These are phyloP conservation scores for Oncorhynchus tshawytscha DNA, from an alignment of 2,113 vertebrate genomes.

Conservation along the genomic window DNA sequence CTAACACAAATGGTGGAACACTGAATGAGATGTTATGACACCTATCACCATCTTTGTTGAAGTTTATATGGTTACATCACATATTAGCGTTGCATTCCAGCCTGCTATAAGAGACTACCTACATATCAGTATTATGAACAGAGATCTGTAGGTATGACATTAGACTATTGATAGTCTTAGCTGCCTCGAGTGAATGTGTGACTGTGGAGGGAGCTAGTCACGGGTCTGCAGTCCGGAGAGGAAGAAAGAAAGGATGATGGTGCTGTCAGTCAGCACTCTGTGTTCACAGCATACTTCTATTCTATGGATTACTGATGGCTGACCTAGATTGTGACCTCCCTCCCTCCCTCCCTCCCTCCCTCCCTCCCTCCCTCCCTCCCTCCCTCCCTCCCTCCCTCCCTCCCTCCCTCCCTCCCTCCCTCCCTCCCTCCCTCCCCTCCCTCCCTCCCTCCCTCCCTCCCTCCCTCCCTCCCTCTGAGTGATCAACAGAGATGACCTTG, in stretches of 20 bases:
- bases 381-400: slow-evolving; percentile 20
- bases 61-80: no score
- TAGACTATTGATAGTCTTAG: no score
- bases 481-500: slow-evolving; percentile 60
- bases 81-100: no score
- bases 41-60: no score
- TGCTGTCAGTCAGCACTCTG: slow-evolving; percentile 42
- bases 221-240: neutral
- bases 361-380: slow-evolving; percentile 6
- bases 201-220: no score
- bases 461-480: slow-evolving; percentile 18
- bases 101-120: no score
- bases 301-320: slow-evolving; percentile 55
- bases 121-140: no score
- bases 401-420: slow-evolving; percentile 5
- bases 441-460: slow-evolving; percentile 1
- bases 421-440: slow-evolving; percentile 22
- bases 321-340: slow-evolving; percentile 60
- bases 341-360: slow-evolving; percentile 8
- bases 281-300: slow-evolving; percentile 51
- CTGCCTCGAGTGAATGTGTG: no score
- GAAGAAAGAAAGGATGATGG: slow-evolving; percentile 25
- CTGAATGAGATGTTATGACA: no score
- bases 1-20: no score
- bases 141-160: no score